Percentiles rank a stretch among this genome's conserved stretches.
phyloP scores from a whole-genome alignment of 2,113 vertebrate genomes.

The Coreoperca whiteheadi region DNA sequence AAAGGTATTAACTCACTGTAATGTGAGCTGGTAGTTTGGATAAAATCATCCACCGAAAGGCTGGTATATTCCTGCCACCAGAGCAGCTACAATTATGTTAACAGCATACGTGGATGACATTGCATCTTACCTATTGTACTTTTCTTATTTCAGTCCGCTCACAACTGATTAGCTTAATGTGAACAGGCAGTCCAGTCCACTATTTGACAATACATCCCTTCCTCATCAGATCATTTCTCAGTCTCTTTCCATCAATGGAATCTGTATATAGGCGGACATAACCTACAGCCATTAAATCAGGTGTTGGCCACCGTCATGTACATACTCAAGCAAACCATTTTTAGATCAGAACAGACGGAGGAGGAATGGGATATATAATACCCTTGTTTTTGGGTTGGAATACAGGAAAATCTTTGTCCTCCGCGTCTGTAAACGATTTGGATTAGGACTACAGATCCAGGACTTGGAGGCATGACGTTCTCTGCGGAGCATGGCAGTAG shows the following conservation, averaged over 20 bases:
- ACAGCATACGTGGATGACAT: constrained; percentile 42
- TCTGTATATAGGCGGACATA: constrained; percentile 16
- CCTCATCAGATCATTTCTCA: constrained; percentile 8
- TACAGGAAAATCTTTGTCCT: constrained; percentile 74
- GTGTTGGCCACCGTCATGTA: constrained; percentile 30
- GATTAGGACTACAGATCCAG: constrained; percentile 67
- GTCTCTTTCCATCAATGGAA: constrained; percentile 37
- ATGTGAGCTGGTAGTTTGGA: constrained; percentile 39
- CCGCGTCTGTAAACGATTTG: constrained; percentile 70
- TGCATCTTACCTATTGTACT: constrained; percentile 19
- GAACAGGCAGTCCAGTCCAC: neutral
- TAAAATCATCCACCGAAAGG: neutral
- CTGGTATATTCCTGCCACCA: constrained; percentile 14
- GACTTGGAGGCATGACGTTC: constrained; percentile 69
- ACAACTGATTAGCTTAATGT: constrained; percentile 58
- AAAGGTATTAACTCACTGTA: neutral
- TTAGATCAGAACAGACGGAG: constrained; percentile 52
- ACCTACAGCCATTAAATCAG: constrained; percentile 57
- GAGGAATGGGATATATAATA: constrained; percentile 60
- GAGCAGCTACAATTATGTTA: constrained; percentile 29
- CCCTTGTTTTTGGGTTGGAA: constrained; percentile 77
- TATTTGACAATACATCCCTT: constrained; percentile 11
- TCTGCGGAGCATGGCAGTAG: constrained; percentile 59
- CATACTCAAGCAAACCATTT: constrained; percentile 50
- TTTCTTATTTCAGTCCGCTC: constrained; percentile 28